Base-by-base conservation (phyloP, 2,113 vertebrate species). In the Saguinus imperator region DNA sequence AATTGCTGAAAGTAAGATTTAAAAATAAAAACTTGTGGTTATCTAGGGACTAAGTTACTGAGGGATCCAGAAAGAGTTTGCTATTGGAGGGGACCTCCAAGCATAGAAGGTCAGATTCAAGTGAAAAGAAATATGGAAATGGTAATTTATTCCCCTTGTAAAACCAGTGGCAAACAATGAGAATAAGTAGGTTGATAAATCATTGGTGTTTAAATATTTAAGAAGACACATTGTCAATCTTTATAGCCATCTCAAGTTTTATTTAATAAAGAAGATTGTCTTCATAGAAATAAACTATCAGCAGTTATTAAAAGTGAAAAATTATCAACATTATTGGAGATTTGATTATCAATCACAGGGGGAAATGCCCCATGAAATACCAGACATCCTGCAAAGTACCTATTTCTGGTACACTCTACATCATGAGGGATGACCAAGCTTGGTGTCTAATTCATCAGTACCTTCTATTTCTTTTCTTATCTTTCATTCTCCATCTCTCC, bases 1-100 rank as follows among this genome's bases (percentile, higher is more conserved):
- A 97, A 17, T 20, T 91, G 75, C 94, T 92, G 94, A 95, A 93
- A 96, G 40, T 87, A 91, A 23, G 89, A 83, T 96, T 94, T 91
- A 95, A 97, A 82, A 87, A 66, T 81, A 96, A 96, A 90, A 97
- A 66, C 77, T 68, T 93, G 75, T 48, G 45, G 11, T 61, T 92
- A 12, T 72, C 55, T 43, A 94, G 93, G 3, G 90, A 84, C 94
- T 72, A 91, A 90, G 95, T 87, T 6, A 25, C 86, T 64, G 55
- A 52, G 23, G 20, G 18, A 9, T 81, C 66, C 79, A 94, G 45
- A 96, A 90, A 93, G 25, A 17, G 0, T 77, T 94, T 94, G 72
- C 79, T 72, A 0, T 82, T 57, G 32, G 55, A 94, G 50, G 58
- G 25, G 27, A 91, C 97, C 45, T 57, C 40, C 0, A 76, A 40